Conservation (phyloP, 1,140 invertebrate genomes). For the Drosophila santomea region DNA sequence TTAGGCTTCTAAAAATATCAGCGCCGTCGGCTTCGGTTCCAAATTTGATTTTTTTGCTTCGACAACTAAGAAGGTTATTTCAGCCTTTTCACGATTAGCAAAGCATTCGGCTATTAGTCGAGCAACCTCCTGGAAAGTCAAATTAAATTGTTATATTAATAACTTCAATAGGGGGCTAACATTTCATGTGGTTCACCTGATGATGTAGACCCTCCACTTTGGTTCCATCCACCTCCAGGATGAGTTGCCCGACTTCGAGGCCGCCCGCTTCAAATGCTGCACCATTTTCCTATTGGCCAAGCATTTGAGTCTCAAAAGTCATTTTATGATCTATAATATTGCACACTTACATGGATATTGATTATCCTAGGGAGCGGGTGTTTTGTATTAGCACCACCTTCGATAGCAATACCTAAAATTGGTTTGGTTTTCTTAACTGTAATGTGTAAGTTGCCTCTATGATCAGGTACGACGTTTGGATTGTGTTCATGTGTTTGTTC, state of each 20-base stretch:
- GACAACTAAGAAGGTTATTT: constrained; percentile 95
- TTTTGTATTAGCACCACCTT: constrained; percentile 97
- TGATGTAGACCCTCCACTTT: constrained; percentile 93
- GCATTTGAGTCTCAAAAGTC: constrained; percentile 16
- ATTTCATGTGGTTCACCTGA: constrained; percentile 70
- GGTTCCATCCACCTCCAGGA: constrained; percentile 96
- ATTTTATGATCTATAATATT: neutral
- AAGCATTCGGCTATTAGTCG: constrained; percentile 95
- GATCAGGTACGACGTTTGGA: constrained; percentile 91
- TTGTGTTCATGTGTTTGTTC: constrained; percentile 87
- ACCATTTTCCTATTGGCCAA: constrained; percentile 91
- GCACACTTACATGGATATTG: constrained; percentile 94
- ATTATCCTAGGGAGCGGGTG: constrained; percentile 97
- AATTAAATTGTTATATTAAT: neutral
- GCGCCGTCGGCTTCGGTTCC: constrained; percentile 93
- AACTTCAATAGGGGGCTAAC: constrained; percentile 5
- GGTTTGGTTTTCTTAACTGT: constrained; percentile 96
- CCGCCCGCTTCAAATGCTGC: constrained; percentile 96
- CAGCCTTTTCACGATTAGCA: constrained; percentile 91
- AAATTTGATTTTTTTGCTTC: constrained; percentile 95
- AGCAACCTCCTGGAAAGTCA: constrained; percentile 90
- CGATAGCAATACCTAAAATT: constrained; percentile 97
- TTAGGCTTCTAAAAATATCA: constrained; percentile 95
- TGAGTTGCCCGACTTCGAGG: constrained; percentile 96
- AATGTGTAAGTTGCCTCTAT: constrained; percentile 93